Evolutionary conservation across 2,797 vertebrate genomes (phyloP).

Genomic region (Champsocephalus gunnari): DNA sequence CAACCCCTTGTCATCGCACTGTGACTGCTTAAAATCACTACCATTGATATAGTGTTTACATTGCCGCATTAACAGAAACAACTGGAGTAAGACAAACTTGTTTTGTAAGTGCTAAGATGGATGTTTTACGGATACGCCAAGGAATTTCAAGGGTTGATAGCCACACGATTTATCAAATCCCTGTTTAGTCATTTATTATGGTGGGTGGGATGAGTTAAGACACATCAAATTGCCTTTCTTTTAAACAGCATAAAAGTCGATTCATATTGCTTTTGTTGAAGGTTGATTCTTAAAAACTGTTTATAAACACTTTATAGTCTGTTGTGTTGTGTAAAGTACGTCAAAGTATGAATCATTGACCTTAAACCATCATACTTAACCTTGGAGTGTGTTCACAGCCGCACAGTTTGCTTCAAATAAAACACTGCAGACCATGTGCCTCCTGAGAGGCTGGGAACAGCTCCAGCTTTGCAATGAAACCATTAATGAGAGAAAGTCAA

Average conservation of each 20-base stretch:
- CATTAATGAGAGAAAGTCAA: constrained; percentile 48
- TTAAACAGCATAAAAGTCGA: constrained; percentile 28
- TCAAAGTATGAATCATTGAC: constrained; percentile 60
- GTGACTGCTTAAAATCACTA: constrained; percentile 25
- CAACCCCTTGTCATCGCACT: constrained; percentile 39
- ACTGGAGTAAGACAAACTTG: constrained; percentile 33
- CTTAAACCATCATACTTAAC: constrained; percentile 39
- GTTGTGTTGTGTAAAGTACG: constrained; percentile 21
- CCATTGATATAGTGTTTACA: constrained; percentile 58
- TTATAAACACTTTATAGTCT: constrained; percentile 41
- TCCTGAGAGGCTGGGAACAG: constrained; percentile 39
- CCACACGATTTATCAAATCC: constrained; percentile 15
- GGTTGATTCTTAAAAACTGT: constrained; percentile 36
- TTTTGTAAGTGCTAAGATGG: constrained; percentile 48
- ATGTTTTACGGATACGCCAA: constrained; percentile 52
- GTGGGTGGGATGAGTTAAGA: constrained; percentile 8
- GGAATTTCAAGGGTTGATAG: constrained; percentile 38
- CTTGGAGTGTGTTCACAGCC: constrained; percentile 47
- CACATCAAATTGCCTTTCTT: no score
- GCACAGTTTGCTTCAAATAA: constrained; percentile 1
- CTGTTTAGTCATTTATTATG: constrained; percentile 34
- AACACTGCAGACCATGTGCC: constrained; percentile 12
- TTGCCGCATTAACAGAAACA: constrained; percentile 20
- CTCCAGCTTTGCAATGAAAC: constrained; percentile 58
- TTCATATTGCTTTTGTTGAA: constrained; percentile 29